Percentiles rank a stretch among this genome's conserved stretches.
These are phyloP conservation scores for Thysanoteuthis rhombus DNA, from an alignment of 2,888 invertebrate species.

Conservation along the genomic window DNA sequence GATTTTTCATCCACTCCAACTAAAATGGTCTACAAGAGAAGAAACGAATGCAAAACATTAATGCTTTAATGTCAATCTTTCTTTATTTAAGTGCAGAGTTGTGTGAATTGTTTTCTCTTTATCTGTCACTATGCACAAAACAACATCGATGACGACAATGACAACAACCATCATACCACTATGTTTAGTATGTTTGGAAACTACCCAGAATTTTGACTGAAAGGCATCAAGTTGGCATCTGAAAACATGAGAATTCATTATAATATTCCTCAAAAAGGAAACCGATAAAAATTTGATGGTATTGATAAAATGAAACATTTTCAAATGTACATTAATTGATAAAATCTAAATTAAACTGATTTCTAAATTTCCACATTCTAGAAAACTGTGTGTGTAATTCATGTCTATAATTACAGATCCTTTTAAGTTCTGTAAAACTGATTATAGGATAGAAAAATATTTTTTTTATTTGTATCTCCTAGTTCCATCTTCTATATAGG, in stretches of 20 bases:
- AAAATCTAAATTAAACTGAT: background rate
- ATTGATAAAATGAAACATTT: background rate
- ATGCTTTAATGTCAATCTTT: background rate
- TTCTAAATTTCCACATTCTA: no score
- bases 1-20: conserved; percentile 71
- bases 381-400: no score
- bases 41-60: background rate
- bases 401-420: no score
- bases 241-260: background rate
- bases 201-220: background rate
- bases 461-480: no score
- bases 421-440: no score
- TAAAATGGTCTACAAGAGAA: conserved; percentile 56
- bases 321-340: background rate
- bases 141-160: background rate
- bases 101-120: background rate
- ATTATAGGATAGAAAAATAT: no score
- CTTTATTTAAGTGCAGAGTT: background rate
- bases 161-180: background rate
- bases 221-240: background rate
- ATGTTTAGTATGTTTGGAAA: background rate
- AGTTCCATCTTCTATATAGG: no score
- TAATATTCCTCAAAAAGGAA: background rate
- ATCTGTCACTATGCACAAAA: background rate
- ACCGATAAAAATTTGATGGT: background rate